Evolutionary conservation across 2,797 vertebrate genomes (phyloP).

Genomic region (Arvicola amphibius): DNA sequence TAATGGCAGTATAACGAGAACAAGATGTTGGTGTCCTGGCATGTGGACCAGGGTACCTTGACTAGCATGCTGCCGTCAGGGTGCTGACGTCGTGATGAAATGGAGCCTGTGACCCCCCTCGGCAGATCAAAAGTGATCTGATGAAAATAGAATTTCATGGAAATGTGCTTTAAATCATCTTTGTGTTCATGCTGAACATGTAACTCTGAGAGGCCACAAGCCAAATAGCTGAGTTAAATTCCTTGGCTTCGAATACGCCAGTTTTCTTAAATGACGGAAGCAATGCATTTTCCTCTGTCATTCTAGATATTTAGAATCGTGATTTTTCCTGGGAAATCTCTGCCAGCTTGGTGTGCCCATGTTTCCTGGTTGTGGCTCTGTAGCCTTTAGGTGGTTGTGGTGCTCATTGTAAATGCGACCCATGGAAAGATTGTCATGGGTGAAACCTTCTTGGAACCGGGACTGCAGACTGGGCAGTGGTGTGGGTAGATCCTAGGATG

Average conservation of each 20-base stretch:
- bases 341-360: neutral
- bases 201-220: neutral
- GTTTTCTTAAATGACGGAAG: neutral
- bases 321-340: neutral
- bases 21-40: neutral
- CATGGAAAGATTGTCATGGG: neutral
- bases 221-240: neutral
- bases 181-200: neutral
- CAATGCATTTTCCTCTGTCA: neutral
- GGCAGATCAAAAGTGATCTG: neutral
- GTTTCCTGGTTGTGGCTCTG: neutral
- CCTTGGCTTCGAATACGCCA: neutral
- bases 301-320: neutral
- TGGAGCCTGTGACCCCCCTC: neutral
- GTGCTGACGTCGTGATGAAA: neutral
- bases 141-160: slow-evolving; percentile 28
- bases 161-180: slow-evolving; percentile 10
- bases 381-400: neutral
- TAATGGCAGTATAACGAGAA: slow-evolving; percentile 1
- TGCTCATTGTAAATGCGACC: neutral
- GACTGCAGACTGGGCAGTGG: neutral
- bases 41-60: neutral
- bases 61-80: neutral
- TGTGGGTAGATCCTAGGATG: neutral
- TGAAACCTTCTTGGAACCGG: neutral